Evolutionary conservation across 2,888 invertebrate genomes (phyloP).

Genomic region (Microdon myrmicae): DNA sequence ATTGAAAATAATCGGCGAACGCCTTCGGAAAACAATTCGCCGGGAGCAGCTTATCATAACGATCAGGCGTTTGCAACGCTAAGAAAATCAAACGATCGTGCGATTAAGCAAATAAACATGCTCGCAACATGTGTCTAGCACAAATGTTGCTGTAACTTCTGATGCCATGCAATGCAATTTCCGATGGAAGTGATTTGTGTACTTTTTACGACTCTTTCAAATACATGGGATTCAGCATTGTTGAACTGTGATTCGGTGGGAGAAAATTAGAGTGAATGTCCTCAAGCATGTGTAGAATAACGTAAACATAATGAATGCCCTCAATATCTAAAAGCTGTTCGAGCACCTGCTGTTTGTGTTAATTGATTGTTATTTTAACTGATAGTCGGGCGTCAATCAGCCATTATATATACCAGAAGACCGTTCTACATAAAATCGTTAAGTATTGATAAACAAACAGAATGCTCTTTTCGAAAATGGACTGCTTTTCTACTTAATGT

Average conservation of each 20-base stretch:
- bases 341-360: no score
- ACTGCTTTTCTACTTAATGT: conserved; percentile 42
- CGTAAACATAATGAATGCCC: no score
- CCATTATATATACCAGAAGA: conserved; percentile 33
- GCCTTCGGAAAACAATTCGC: conserved; percentile 50
- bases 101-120: conserved; percentile 48
- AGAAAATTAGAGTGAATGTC: no score
- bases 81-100: conserved; percentile 50
- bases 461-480: conserved; percentile 39
- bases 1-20: conserved; percentile 54
- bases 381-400: conserved; percentile 41
- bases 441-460: conserved; percentile 50
- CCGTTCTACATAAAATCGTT: conserved; percentile 39
- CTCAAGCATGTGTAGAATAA: no score
- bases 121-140: conserved; percentile 44
- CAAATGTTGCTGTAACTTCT: conserved; percentile 46
- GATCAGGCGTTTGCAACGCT: conserved; percentile 33
- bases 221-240: no score
- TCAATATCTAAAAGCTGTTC: no score
- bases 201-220: no score
- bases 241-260: no score
- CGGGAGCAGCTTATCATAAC: conserved; percentile 34
- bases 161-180: conserved; percentile 31
- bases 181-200: no score
- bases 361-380: conserved; percentile 38